phyloP scores from a whole-genome alignment of 2,888 invertebrate genomes.

The Phalera bucephala region DNA sequence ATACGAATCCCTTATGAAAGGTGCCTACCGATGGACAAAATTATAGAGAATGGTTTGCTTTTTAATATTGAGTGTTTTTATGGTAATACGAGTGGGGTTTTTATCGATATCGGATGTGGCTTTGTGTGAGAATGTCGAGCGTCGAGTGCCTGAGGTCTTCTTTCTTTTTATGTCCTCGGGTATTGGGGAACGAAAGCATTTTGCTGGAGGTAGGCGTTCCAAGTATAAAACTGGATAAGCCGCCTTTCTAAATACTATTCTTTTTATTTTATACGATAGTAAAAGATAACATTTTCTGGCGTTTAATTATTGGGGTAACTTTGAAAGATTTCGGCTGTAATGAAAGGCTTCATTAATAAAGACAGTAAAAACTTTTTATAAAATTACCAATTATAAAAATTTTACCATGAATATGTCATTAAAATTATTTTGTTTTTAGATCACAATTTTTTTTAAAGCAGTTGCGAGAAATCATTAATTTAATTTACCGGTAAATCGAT shows the following conservation, averaged over 20 bases:
- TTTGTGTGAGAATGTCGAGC: conserved; percentile 39
- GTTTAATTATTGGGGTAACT: too few relatives aligned
- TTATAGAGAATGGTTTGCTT: conserved; percentile 56
- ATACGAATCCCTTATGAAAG: conserved; percentile 69
- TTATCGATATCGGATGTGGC: conserved; percentile 47
- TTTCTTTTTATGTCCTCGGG: conserved; percentile 17
- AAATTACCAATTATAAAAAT: too few relatives aligned
- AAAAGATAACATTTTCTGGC: too few relatives aligned
- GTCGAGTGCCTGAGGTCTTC: conserved; percentile 25
- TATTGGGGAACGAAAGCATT: conserved; percentile 6
- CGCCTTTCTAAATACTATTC: background rate
- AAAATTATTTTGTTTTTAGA: too few relatives aligned
- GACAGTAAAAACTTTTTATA: too few relatives aligned
- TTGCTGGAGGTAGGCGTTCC: background rate
- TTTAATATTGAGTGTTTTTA: conserved; percentile 72
- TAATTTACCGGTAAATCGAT: too few relatives aligned
- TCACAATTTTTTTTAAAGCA: too few relatives aligned
- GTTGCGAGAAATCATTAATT: too few relatives aligned
- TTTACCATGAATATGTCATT: too few relatives aligned
- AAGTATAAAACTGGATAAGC: background rate
- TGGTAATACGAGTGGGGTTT: conserved; percentile 48
- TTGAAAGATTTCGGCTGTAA: too few relatives aligned
- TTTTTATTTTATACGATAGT: background rate
- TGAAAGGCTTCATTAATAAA: too few relatives aligned
- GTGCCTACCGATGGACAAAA: conserved; percentile 55